phyloP scores from a whole-genome alignment of 2,797 vertebrate species.

The Eleutherodactylus coqui region DNA sequence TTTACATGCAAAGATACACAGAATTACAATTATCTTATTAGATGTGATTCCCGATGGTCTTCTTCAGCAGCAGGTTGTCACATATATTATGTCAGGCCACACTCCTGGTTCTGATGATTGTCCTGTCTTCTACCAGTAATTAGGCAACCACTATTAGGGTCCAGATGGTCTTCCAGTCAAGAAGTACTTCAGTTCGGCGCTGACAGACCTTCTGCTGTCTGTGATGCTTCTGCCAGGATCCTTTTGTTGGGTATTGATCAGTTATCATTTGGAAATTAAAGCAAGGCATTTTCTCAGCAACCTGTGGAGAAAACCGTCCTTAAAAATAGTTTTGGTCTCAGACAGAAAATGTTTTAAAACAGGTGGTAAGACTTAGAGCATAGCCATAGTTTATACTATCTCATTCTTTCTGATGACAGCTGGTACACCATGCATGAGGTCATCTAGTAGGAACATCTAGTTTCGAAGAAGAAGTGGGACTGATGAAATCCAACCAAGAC shows the following conservation, averaged over 20 bases:
- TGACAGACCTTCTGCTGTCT: slow-evolving; percentile 24
- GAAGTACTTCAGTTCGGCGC: slow-evolving; percentile 30
- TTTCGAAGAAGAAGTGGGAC: not conserved
- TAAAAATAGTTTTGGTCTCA: slow-evolving; percentile 23
- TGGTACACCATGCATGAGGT: slow-evolving; percentile 1
- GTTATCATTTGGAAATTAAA: slow-evolving; percentile 10
- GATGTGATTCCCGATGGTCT: not conserved
- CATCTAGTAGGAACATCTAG: not conserved
- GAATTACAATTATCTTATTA: not conserved
- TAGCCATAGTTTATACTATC: slow-evolving; percentile 19
- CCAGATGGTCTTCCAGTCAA: slow-evolving; percentile 38
- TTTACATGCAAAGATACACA: not conserved
- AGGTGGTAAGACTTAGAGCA: slow-evolving; percentile 22
- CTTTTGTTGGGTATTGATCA: slow-evolving; percentile 11
- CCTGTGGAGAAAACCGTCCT: not conserved
- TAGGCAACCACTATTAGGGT: not conserved
- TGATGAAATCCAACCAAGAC: not conserved
- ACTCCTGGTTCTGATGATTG: not conserved
- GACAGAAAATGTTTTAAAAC: slow-evolving; percentile 20
- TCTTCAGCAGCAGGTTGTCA: not conserved
- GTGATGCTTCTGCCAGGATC: slow-evolving; percentile 16
- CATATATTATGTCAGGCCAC: not conserved
- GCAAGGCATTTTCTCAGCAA: slow-evolving; percentile 9
- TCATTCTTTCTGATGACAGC: slow-evolving; percentile 19
- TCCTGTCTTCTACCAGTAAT: not conserved